These are phyloP conservation scores for Bufo bufo DNA, from an alignment of 2,113 vertebrate genomes.

Conservation along the genomic window DNA sequence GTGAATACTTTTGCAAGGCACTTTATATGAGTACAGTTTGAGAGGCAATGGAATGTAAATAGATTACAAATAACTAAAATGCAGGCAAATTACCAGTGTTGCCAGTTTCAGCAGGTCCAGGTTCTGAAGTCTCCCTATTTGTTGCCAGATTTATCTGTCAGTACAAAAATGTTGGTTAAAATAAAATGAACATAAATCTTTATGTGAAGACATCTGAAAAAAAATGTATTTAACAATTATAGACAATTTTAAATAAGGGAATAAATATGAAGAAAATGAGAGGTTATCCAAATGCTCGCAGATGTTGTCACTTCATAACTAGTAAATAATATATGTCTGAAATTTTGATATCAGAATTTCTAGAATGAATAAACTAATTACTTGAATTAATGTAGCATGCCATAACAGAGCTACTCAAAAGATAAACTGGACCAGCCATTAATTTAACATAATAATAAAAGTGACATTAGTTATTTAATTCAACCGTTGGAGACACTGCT, in stretches of 20 bases:
- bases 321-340: background rate
- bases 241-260: background rate
- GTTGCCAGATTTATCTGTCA: too few relatives aligned
- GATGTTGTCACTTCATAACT: background rate
- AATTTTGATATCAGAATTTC: background rate
- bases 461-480: slow-evolving; percentile 37
- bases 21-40: too few relatives aligned
- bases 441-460: slow-evolving; percentile 49
- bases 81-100: too few relatives aligned
- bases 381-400: background rate
- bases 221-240: too few relatives aligned
- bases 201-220: too few relatives aligned
- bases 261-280: background rate
- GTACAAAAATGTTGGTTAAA: too few relatives aligned
- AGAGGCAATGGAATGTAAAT: too few relatives aligned
- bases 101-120: too few relatives aligned
- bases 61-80: too few relatives aligned
- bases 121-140: too few relatives aligned
- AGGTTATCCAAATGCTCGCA: background rate
- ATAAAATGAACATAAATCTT: too few relatives aligned
- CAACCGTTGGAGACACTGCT: slow-evolving; percentile 9
- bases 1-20: too few relatives aligned
- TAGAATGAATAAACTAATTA: slow-evolving; percentile 2
- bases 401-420: background rate
- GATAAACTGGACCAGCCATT: slow-evolving; percentile 13